A percentile compares a stretch with the other conserved stretches of the same genome.
Evolutionary conservation across 2,113 vertebrate genomes (phyloP).

Genomic region (Alouatta palliata): DNA sequence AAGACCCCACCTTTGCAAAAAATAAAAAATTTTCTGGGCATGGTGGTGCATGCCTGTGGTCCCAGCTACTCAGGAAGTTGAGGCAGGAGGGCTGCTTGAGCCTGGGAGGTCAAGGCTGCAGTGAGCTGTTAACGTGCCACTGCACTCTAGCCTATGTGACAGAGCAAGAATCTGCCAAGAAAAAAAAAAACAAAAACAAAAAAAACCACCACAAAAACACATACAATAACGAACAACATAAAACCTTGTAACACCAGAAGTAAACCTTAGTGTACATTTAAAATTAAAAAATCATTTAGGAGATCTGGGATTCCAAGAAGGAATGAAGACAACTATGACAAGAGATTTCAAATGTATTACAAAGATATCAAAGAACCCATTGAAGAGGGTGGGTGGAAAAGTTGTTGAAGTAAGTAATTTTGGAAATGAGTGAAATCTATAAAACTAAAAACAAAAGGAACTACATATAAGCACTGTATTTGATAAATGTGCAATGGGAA

Average conservation of each 20-base stretch:
- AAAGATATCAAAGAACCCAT: neutral
- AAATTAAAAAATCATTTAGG: neutral
- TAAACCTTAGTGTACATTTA: neutral
- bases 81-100: no score
- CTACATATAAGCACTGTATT: neutral
- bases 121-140: no score
- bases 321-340: neutral
- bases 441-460: neutral
- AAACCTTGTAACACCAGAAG: neutral
- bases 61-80: no score
- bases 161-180: no score
- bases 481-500: neutral
- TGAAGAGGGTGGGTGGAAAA: neutral
- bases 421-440: neutral
- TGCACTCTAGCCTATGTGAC: no score
- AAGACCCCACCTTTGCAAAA: no score
- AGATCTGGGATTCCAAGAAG: neutral
- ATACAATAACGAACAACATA: neutral
- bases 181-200: no score
- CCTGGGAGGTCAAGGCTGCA: no score
- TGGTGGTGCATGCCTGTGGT: no score
- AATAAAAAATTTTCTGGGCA: no score
- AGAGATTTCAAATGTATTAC: neutral
- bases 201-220: no score
- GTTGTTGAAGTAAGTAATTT: neutral